Evolutionary conservation across 1,140 invertebrate species (phyloP).

Genomic region (Zaprionus camerounensis): DNA sequence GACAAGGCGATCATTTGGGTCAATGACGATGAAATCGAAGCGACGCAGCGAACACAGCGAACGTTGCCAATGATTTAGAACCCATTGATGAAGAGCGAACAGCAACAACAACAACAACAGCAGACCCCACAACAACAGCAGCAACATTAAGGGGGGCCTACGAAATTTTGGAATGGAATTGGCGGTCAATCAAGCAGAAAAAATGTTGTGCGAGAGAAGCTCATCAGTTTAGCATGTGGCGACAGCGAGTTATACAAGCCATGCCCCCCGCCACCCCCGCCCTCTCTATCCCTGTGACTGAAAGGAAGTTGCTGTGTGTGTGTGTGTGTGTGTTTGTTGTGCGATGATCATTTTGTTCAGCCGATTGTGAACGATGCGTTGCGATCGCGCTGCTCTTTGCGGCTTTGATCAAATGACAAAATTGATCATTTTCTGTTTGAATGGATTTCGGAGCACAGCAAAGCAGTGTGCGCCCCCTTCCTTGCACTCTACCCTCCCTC

Average conservation of each 20-base stretch:
- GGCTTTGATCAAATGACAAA: conserved; percentile 84
- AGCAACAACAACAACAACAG: conserved; percentile 18
- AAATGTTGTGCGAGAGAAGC: conserved; percentile 69
- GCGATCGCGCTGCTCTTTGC: conserved; percentile 77
- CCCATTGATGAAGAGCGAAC: conserved; percentile 38
- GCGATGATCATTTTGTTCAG: conserved; percentile 82
- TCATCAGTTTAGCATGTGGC: conserved; percentile 80
- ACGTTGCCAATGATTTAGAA: conserved; percentile 73
- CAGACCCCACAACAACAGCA: conserved; percentile 1
- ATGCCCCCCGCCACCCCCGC: background rate
- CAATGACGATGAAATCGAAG: conserved; percentile 76
- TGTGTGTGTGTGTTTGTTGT: conserved; percentile 49
- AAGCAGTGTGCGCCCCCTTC: background rate
- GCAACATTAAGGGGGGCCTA: conserved; percentile 9
- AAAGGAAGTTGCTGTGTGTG: conserved; percentile 58
- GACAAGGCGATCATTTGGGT: conserved; percentile 78
- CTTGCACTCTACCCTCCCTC: background rate
- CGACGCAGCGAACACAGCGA: conserved; percentile 26
- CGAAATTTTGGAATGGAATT: conserved; percentile 38
- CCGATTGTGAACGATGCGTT: conserved; percentile 81
- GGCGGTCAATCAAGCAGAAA: conserved; percentile 75
- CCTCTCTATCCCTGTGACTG: background rate
- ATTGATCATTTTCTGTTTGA: conserved; percentile 84
- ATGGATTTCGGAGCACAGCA: conserved; percentile 65
- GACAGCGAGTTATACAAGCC: conserved; percentile 59